Base-by-base conservation (phyloP, 2,888 invertebrate genomes). In the Chromoteleia sp. region DNA sequence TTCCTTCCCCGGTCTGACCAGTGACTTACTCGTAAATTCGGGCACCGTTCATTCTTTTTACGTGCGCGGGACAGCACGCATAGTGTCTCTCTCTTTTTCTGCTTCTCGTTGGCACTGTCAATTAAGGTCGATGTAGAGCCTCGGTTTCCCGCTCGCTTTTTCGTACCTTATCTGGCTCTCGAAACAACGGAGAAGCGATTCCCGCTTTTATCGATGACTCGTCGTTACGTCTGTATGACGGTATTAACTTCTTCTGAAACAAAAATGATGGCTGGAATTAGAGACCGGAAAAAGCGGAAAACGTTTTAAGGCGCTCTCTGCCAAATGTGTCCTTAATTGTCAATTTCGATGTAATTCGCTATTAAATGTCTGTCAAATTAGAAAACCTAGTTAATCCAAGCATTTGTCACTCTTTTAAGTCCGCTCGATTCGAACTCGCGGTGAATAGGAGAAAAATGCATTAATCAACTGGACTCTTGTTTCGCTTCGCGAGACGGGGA, bases 41-140 rank as follows among this genome's bases (percentile, higher is more conserved):
- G 74, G 39, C 58, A 36, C 3, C 65, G 14, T 48, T 67, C 54
- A 71, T 43, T 76, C 50, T 56, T 41, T 41, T 39, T 19, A 61
- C 17, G 58, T 14, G 48, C 19, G 17, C 12, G 54, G 25, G 68
- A 78, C 50, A 63, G 12, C 12, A 36, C 21, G 36, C 48, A 48
- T n/a, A 30, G 29, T 71, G 56, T 79, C 39, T 58, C 54, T 68
- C 63, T 54, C 36, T 50, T 36, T 4, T 6, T 2, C 25, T 25
- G 10, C 43, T 74, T 61, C 82, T 79, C 65, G 74, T 41, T 52
- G 61, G 70, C 75, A 75, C 84, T 87, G 88, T 89, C 90, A 89
- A 89, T 90, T 89, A 89, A 80, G 83, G 77, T 78, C 86, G 85
- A 88, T 87, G 85, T 85, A 87, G 83, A 86, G 84, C 81, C 84